Evolutionary conservation across 2,797 vertebrate genomes (phyloP).

Genomic region (Agapornis canus): DNA sequence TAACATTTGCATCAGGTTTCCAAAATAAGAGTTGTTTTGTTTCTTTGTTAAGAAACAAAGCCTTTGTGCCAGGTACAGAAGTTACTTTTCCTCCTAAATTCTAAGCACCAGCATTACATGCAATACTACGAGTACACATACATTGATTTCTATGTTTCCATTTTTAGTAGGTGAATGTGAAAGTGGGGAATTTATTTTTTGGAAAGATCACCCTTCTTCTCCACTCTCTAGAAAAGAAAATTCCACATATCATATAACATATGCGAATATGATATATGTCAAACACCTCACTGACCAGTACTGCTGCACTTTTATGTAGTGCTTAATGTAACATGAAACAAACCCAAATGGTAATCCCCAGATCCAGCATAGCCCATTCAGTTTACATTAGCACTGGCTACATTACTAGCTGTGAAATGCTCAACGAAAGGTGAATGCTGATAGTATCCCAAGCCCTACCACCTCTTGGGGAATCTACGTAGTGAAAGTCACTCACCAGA

Average conservation of each 20-base stretch:
- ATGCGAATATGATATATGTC: background rate
- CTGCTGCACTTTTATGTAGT: background rate
- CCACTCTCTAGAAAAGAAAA: background rate
- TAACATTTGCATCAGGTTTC: background rate
- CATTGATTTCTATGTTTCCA: background rate
- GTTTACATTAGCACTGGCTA: background rate
- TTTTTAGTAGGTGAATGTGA: background rate
- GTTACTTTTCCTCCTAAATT: background rate
- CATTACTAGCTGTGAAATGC: background rate
- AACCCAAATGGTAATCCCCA: background rate
- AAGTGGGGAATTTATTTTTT: background rate
- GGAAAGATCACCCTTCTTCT: background rate
- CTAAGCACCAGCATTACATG: background rate
- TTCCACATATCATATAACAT: background rate
- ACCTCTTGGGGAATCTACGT: background rate
- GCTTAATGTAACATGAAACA: background rate
- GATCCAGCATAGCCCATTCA: rapidly evolving
- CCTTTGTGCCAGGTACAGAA: background rate
- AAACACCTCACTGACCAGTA: background rate
- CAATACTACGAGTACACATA: background rate
- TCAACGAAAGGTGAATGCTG: background rate
- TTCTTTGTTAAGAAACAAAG: background rate
- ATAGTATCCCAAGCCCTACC: background rate
- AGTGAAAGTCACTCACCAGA: background rate
- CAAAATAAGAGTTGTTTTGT: background rate